These are phyloP conservation scores for Corbicula japonica DNA, from an alignment of 2,888 invertebrate species.

Conservation along the genomic window DNA sequence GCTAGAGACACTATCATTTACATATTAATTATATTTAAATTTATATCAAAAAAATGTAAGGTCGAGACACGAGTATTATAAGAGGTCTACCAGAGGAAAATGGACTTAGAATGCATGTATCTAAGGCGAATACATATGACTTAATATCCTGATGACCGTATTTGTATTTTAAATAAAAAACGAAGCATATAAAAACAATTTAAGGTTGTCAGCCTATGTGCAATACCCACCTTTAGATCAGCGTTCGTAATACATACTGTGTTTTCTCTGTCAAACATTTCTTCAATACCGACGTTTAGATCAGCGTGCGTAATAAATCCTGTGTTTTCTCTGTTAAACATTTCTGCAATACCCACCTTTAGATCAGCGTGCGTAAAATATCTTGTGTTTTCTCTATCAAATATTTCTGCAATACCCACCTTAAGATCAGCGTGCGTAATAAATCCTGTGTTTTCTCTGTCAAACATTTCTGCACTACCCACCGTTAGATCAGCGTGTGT, in stretches of 20 bases:
- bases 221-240: constrained; percentile 40
- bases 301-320: constrained; percentile 50
- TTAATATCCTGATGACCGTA: too few species aligned
- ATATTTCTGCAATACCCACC: constrained; percentile 44
- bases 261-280: constrained; percentile 52
- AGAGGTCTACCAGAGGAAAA: too few species aligned
- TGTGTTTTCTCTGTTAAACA: constrained; percentile 53
- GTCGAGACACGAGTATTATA: too few species aligned
- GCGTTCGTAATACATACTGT: constrained; percentile 44
- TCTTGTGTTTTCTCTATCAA: constrained; percentile 57
- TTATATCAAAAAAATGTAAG: too few species aligned
- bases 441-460: constrained; percentile 44
- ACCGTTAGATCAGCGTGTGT: constrained; percentile 48
- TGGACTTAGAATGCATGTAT: too few species aligned
- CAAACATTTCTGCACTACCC: too few species aligned
- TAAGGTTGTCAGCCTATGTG: too few species aligned
- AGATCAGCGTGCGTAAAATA: constrained; percentile 57
- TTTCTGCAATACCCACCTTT: constrained; percentile 33
- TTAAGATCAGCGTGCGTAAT: constrained; percentile 52
- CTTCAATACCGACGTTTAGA: constrained; percentile 34
- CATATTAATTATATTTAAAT: too few species aligned
- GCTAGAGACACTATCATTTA: too few species aligned
- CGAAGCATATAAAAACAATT: too few species aligned
- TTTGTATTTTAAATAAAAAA: too few species aligned
- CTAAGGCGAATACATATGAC: too few species aligned